Conservation (phyloP, 2,113 vertebrate genomes). For the Heterotilapia buettikoferi region DNA sequence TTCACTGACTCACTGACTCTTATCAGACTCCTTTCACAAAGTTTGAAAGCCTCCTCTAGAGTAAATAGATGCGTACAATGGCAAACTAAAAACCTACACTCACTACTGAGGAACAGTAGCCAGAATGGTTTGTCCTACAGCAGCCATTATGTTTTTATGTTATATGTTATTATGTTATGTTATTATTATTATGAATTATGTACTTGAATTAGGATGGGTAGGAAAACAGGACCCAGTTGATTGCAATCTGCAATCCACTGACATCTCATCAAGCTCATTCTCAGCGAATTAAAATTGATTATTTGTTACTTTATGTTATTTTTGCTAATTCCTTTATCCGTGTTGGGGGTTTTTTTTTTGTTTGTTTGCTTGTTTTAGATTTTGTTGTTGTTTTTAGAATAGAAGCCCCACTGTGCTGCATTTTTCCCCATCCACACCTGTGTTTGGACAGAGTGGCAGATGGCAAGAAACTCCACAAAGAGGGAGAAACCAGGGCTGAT, state of each 20-base stretch:
- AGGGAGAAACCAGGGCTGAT: background rate
- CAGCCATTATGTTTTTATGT: too few species aligned
- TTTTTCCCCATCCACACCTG: background rate
- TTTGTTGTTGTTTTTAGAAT: background rate
- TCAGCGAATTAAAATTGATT: background rate
- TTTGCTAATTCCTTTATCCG: background rate
- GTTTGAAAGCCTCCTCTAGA: background rate
- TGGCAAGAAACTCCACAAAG: background rate
- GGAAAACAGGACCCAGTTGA: background rate
- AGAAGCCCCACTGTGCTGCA: background rate
- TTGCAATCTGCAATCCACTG: background rate
- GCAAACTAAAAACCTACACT: background rate
- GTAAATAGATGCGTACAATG: background rate
- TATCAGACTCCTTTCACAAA: background rate
- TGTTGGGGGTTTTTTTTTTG: accelerated
- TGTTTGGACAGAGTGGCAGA: background rate
- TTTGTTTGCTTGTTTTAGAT: background rate
- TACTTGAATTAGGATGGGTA: background rate
- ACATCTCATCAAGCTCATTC: background rate
- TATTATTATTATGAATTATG: too few species aligned
- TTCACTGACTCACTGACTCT: background rate
- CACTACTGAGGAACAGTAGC: background rate
- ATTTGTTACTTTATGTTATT: background rate
- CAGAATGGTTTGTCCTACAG: background rate
- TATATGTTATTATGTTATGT: too few species aligned